Base-by-base conservation (phyloP, 2,797 vertebrate species). In the Nyctibius grandis region DNA sequence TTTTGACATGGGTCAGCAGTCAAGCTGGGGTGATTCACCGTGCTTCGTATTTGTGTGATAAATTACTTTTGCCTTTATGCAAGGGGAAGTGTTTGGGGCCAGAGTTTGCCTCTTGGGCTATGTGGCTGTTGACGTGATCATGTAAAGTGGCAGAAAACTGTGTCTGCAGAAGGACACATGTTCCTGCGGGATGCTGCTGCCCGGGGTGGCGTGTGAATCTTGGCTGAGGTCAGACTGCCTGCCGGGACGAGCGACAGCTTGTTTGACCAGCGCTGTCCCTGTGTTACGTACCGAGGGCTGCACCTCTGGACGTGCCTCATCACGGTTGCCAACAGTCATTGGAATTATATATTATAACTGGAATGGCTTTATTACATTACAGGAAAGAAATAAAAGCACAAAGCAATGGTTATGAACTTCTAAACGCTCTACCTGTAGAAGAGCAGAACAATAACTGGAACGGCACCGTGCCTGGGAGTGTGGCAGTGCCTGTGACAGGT, bases 1-100 rank as follows among this genome's bases (percentile, higher is more conserved):
- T 75, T 86, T 87, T 92, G 81, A 51, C 44, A 5, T 31, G 47
- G 81, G n/a, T 83, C 59, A 78, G 53, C 50, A 80, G 33, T 63
- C 68, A 69, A 10, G 50, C 31, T 63, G 57, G 56, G 21, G 48
- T 84, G 76, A 51, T 67, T 65, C n/a, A 31, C 76, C 18, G 21
- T 70, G 44, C 53, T 34, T 86, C 22, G 25, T 67, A 65, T 53
- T 60, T 77, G 50, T 91, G 79, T 61, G 72, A 15, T 83, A 72
- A 65, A 28, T 88, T 51, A 48, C 20, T 76, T 63, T 69, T 85
- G 34, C 36, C 21, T 65, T 74, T 47, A 17, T 44, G 28, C 33
- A 64, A 38, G 15, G 45, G 56, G 54, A 92, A 40, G 33, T n/a
- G 15, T 53, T 44, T 61, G 33, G 18, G 22, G 26, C n/a, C n/a